Conservation (phyloP, 2,888 invertebrate species). For the Calameuta pallipes region DNA sequence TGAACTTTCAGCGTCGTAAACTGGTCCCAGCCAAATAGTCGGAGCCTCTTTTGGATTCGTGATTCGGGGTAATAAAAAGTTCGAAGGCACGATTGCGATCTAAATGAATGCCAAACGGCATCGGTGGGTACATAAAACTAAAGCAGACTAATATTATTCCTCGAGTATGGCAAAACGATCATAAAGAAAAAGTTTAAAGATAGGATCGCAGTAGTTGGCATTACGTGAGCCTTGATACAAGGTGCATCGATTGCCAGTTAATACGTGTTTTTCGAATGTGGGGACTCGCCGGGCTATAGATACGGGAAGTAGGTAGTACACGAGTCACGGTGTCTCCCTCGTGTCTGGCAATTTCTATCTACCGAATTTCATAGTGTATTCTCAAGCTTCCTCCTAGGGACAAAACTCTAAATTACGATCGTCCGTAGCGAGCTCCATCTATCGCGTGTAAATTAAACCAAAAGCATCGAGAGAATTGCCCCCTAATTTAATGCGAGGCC, state of each 20-base stretch:
- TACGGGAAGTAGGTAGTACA: background rate
- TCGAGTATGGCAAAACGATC: background rate
- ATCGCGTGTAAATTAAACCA: constrained; percentile 20
- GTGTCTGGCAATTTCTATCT: background rate
- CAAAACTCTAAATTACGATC: background rate
- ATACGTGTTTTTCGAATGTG: background rate
- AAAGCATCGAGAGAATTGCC: constrained; percentile 51
- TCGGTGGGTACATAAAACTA: background rate
- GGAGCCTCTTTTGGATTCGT: constrained; percentile 39
- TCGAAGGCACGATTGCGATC: constrained; percentile 42
- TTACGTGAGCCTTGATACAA: background rate
- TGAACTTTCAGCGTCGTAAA: too few species aligned
- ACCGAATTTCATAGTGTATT: background rate
- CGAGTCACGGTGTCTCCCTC: background rate
- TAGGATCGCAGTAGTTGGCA: background rate
- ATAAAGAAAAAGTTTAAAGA: background rate
- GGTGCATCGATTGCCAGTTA: background rate
- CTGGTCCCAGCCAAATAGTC: background rate
- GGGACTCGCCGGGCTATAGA: background rate
- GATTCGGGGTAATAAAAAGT: constrained; percentile 54
- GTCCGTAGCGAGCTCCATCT: background rate
- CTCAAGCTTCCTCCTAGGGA: background rate
- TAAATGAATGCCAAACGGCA: constrained; percentile 48
- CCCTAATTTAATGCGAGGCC: constrained; percentile 51
- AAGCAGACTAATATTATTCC: background rate